Conservation (phyloP, 2,797 vertebrate genomes). For the Aldrovandia affinis region DNA sequence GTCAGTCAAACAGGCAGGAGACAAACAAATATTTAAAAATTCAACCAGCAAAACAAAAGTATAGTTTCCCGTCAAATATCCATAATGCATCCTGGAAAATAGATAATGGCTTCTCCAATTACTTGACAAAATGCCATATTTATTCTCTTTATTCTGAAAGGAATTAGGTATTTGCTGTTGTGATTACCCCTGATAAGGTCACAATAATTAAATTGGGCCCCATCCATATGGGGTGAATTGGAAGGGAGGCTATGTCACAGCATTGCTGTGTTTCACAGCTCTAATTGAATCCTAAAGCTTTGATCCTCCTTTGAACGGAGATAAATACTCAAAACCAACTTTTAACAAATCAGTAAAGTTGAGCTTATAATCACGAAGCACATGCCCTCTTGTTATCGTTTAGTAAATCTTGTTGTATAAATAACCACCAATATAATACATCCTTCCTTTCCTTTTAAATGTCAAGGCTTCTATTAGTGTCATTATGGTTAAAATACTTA, state of each 20-base stretch:
- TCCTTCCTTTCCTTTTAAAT: background rate
- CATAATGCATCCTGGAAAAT: background rate
- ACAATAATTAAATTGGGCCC: background rate
- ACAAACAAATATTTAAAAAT: background rate
- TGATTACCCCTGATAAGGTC: background rate
- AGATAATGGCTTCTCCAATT: background rate
- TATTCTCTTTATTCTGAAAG: background rate
- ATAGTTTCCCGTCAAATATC: background rate
- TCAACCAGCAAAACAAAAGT: background rate
- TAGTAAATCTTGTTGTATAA: background rate
- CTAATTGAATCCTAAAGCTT: background rate
- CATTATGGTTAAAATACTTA: background rate
- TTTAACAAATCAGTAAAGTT: background rate
- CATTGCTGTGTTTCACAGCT: background rate
- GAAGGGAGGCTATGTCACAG: background rate
- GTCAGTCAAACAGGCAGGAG: background rate
- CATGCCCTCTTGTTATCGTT: background rate
- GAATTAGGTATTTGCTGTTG: background rate
- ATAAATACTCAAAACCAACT: background rate
- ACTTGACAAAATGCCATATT: background rate
- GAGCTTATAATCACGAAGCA: background rate
- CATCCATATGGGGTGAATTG: background rate
- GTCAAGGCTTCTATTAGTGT: background rate
- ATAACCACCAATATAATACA: slow-evolving; percentile 7
- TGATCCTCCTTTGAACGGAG: background rate